phyloP scores from a whole-genome alignment of 2,888 invertebrate genomes.

The Physocephala rufipes region DNA sequence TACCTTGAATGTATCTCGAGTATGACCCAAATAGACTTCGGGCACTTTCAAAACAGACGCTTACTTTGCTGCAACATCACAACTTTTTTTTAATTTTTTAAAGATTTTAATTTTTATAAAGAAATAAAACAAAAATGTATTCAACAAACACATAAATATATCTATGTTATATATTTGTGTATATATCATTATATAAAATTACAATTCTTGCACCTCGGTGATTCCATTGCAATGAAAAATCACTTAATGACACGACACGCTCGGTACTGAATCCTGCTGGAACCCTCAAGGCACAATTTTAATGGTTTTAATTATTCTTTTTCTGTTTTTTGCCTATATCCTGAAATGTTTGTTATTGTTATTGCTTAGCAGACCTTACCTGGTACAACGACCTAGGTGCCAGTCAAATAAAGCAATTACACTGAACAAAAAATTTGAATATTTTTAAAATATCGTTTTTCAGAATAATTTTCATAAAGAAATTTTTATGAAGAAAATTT shows the following conservation, averaged over 20 bases:
- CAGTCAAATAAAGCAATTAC: background rate
- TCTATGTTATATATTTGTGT: conserved; percentile 31
- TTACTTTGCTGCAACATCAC: background rate
- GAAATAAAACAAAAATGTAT: conserved; percentile 36
- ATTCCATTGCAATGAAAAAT: conserved; percentile 63
- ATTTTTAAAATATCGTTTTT: no score
- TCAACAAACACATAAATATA: background rate
- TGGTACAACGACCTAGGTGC: background rate
- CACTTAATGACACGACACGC: conserved; percentile 63
- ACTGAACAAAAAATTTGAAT: background rate
- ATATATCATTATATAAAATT: conserved; percentile 23
- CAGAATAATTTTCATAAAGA: no score
- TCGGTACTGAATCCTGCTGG: conserved; percentile 43
- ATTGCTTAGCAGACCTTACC: background rate
- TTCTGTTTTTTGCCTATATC: conserved; percentile 29
- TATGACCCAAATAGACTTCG: no score
- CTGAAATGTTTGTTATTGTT: conserved; percentile 14
- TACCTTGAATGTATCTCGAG: no score
- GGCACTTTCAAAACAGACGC: no score
- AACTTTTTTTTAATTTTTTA: conserved; percentile 35
- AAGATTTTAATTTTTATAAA: conserved; percentile 38
- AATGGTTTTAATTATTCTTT: conserved; percentile 37
- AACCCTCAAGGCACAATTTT: conserved; percentile 44
- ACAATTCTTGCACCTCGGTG: conserved; percentile 49
- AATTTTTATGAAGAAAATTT: no score